Percentiles rank a stretch among this genome's conserved stretches.
Conservation (phyloP, 2,888 invertebrate genomes). For the Erannis defoliaria region DNA sequence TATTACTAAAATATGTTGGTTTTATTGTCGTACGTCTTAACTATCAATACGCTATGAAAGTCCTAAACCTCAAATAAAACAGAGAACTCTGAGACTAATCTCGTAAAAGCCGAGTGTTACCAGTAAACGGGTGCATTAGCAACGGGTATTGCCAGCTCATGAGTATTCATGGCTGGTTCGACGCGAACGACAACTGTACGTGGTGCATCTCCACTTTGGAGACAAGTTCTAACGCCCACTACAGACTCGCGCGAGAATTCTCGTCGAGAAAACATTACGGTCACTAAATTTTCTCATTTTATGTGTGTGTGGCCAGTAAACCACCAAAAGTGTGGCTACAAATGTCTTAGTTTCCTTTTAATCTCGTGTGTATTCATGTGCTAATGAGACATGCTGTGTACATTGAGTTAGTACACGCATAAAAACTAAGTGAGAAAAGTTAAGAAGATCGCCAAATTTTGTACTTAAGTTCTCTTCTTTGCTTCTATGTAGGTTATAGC, state of each 20-base stretch:
- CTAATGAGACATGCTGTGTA: too few species aligned
- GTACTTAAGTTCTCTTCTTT: too few species aligned
- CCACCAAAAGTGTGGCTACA: too few species aligned
- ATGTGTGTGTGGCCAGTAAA: too few species aligned
- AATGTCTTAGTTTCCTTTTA: too few species aligned
- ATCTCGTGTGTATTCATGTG: too few species aligned
- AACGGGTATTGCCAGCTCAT: slow-evolving; percentile 9
- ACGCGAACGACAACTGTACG: slow-evolving; percentile 1
- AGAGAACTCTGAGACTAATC: slow-evolving; percentile 8
- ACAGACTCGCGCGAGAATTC: background rate
- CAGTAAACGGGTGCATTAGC: slow-evolving; percentile 16
- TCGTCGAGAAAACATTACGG: background rate
- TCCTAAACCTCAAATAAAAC: background rate
- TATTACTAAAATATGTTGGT: too few species aligned
- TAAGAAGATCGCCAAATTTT: too few species aligned
- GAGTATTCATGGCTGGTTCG: slow-evolving; percentile 9
- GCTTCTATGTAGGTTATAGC: too few species aligned
- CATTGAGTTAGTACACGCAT: too few species aligned
- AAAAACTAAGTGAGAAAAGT: too few species aligned
- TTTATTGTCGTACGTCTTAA: too few species aligned
- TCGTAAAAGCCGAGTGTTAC: slow-evolving; percentile 12
- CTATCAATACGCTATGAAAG: background rate
- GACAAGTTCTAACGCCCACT: background rate
- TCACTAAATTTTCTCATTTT: background rate
- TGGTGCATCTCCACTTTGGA: slow-evolving; percentile 8